phyloP scores from a whole-genome alignment of 1,140 invertebrate genomes.

The Lamellibrachia luymesi region DNA sequence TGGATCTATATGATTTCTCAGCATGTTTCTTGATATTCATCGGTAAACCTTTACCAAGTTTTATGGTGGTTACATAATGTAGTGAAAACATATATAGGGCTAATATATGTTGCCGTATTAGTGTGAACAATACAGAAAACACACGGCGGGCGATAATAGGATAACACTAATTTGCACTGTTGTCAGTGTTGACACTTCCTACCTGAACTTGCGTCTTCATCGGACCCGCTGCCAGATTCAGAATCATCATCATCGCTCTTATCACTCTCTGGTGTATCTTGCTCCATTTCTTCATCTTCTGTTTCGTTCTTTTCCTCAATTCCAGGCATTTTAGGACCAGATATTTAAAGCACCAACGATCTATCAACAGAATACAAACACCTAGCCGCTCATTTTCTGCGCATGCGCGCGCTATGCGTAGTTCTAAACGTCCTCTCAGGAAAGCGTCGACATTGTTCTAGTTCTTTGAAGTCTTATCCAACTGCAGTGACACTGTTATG shows the following conservation, averaged over 20 bases:
- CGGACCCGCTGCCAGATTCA: conserved; percentile 13
- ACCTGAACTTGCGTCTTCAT: conserved; percentile 20
- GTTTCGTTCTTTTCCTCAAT: conserved; percentile 26
- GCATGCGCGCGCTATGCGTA: conserved; percentile 10
- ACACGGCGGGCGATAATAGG: background rate
- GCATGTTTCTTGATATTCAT: background rate
- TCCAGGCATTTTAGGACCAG: conserved; percentile 21
- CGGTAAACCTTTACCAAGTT: background rate
- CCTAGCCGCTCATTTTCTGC: conserved; percentile 1
- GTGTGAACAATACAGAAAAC: background rate
- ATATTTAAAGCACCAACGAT: conserved; percentile 10
- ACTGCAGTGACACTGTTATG: background rate
- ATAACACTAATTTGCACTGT: background rate
- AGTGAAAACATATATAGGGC: background rate
- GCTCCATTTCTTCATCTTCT: conserved; percentile 32
- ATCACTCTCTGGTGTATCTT: conserved; percentile 28
- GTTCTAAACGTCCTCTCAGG: background rate
- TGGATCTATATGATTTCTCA: background rate
- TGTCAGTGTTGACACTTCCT: background rate
- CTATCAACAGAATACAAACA: background rate
- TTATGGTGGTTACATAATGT: background rate
- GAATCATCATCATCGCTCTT: conserved; percentile 25
- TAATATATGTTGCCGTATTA: background rate
- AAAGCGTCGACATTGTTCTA: background rate
- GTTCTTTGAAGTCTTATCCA: background rate